Base-by-base conservation (phyloP, 2,888 invertebrate genomes). In the Hipparchia sbordonii region DNA sequence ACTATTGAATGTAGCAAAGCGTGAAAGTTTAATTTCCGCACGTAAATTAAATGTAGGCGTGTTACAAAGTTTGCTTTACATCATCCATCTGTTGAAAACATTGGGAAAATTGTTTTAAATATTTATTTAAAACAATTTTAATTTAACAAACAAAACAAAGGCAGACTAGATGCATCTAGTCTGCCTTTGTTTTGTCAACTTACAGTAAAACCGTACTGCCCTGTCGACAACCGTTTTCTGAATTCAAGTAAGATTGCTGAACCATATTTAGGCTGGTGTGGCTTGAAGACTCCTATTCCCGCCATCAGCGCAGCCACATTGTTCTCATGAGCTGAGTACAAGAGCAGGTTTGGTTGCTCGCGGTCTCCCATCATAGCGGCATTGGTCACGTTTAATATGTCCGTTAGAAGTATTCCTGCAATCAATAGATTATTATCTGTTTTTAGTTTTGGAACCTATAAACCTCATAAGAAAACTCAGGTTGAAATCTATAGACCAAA, bases 301-400 rank as follows among this genome's bases (percentile, higher is more conserved):
- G 92, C 88, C 81, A 96, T 89, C n/a, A 96, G 76, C 0, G 93
- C 93, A 0, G 95, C 95, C 0, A 96, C 92, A 56, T 96, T 96
- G 69, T 95, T 95, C 82, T 96, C 96, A 82, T 96, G 96, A 0
- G 94, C 95, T 0, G 95, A 94, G 79, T 94, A 95, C 71, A 95
- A 79, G 57, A 89, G 86, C 39, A 95, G 74, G 78, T 94, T 95
- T 0, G 89, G 87, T 54, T 84, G 87, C 6, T 87, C 84, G 0
- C 76, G 76, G 59, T 92, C 81, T 3, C 94, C 93, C 6, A 86
- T 84, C 51, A 94, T 89, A 10, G 94, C 82, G 1, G 84, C 79
- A 6, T 81, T 83, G 23, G 91, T 86, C 78, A 93, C 91, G 75
- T 95, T 94, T 39, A 95, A 78, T 74, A 95, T 93, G 46, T 94